Evolutionary conservation across 1,140 invertebrate genomes (phyloP).

Genomic region (Maniola jurtina): DNA sequence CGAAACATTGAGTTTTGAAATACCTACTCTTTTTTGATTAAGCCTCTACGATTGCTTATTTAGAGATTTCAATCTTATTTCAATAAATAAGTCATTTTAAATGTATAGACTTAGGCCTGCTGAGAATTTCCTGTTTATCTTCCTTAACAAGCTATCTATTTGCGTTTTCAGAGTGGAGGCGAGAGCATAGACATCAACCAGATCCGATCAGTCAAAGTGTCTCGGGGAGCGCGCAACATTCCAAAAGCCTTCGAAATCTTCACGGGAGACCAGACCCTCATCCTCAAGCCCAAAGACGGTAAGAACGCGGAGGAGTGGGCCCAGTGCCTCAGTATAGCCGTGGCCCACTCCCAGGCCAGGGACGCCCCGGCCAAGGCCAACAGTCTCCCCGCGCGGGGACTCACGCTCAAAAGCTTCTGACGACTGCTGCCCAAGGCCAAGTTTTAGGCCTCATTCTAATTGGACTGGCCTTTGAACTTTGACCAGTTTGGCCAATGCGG

Average conservation of each 20-base stretch:
- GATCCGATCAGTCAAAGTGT: slow-evolving; percentile 95
- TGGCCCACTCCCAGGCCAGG: slow-evolving; percentile 87
- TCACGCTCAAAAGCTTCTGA: slow-evolving; percentile 74
- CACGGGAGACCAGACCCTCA: slow-evolving; percentile 93
- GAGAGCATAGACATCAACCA: slow-evolving; percentile 92
- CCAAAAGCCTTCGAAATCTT: slow-evolving; percentile 98
- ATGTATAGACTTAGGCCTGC: too few species aligned
- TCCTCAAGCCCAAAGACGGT: slow-evolving; percentile 95
- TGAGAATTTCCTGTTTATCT: too few species aligned
- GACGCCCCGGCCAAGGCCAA: slow-evolving; percentile 84
- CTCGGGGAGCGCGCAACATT: slow-evolving; percentile 90
- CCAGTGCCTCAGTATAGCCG: slow-evolving; percentile 92
- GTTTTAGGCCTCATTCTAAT: not conserved
- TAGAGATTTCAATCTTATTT: too few species aligned
- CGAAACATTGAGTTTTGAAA: too few species aligned
- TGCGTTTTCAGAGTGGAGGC: slow-evolving; percentile 81
- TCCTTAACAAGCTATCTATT: too few species aligned
- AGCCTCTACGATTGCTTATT: too few species aligned
- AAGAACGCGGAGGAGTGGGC: slow-evolving; percentile 97
- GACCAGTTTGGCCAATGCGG: too few species aligned
- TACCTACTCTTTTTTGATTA: too few species aligned
- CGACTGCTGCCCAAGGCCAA: not conserved
- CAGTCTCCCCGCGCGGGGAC: slow-evolving; percentile 82
- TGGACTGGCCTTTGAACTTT: not conserved
- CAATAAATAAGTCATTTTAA: too few species aligned